phyloP scores from a whole-genome alignment of 2,888 invertebrate species.

The Cephus sareptanus region DNA sequence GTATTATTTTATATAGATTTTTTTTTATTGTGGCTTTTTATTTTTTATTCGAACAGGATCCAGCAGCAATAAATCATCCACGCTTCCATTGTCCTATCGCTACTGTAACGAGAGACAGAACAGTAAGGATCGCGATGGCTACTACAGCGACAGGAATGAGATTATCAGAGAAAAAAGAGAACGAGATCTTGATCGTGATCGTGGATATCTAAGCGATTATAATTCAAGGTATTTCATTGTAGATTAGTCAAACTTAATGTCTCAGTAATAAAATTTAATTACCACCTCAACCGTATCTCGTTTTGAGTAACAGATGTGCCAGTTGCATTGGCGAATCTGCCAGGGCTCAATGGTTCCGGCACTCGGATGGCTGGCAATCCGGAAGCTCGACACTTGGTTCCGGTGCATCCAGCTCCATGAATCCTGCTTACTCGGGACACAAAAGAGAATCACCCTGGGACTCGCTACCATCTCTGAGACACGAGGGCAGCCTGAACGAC shows the following conservation, averaged over 20 bases:
- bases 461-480: conserved; percentile 84
- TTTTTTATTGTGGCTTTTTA: not conserved
- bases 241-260: conserved; percentile 8
- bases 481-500: conserved; percentile 88
- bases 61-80: conserved; percentile 84
- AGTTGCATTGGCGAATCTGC: conserved; percentile 92
- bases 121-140: conserved; percentile 82
- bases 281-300: not conserved
- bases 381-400: conserved; percentile 78
- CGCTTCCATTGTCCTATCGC: conserved; percentile 83
- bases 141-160: conserved; percentile 91
- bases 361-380: conserved; percentile 89
- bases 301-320: conserved; percentile 71
- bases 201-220: conserved; percentile 85
- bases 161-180: conserved; percentile 79
- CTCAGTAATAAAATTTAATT: not conserved
- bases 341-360: conserved; percentile 89
- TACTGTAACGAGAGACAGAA: conserved; percentile 71
- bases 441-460: conserved; percentile 87
- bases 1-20: not conserved
- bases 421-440: conserved; percentile 66
- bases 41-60: conserved; percentile 67
- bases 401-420: conserved; percentile 65
- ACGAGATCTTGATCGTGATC: conserved; percentile 74
- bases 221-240: conserved; percentile 74